Conservation (phyloP, 1,140 invertebrate genomes). For the Pseudomyrmex concolor region DNA sequence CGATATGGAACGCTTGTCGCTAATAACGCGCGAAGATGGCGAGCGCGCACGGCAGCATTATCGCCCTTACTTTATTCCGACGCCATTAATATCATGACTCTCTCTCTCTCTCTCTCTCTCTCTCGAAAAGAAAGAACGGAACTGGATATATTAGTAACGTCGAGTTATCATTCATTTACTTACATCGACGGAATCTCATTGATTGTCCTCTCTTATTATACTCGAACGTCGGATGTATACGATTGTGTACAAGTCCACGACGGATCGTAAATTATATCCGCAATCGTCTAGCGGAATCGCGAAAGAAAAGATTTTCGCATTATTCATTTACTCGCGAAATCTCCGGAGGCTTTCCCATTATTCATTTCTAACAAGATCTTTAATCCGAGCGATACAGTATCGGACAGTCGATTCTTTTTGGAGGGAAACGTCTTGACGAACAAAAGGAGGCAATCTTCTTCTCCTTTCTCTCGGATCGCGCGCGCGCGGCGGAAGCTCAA, state of each 20-base stretch:
- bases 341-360: constrained; percentile 26
- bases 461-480: constrained; percentile 51
- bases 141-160: constrained; percentile 9
- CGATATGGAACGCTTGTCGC: constrained; percentile 35
- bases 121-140: no score
- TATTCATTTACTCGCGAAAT: constrained; percentile 44
- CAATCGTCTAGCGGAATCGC: constrained; percentile 24
- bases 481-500: constrained; percentile 66
- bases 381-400: constrained; percentile 37
- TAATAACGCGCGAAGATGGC: constrained; percentile 51
- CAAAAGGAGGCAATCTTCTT: constrained; percentile 52
- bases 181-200: not conserved
- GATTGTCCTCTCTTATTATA: not conserved
- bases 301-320: constrained; percentile 4
- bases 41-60: constrained; percentile 29
- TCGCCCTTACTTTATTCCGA: constrained; percentile 38
- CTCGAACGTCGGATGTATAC: not conserved
- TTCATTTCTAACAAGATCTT: constrained; percentile 58
- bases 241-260: not conserved
- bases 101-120: no score
- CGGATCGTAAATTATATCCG: constrained; percentile 22
- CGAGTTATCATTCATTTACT: not conserved
- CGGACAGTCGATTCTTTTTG: constrained; percentile 46
- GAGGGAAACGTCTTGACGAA: constrained; percentile 42
- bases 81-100: constrained; percentile 32